Percentiles rank a stretch among this genome's conserved stretches.
These are phyloP conservation scores for Exephanes ischioxanthus DNA, from an alignment of 2,888 invertebrate genomes.

Conservation along the genomic window DNA sequence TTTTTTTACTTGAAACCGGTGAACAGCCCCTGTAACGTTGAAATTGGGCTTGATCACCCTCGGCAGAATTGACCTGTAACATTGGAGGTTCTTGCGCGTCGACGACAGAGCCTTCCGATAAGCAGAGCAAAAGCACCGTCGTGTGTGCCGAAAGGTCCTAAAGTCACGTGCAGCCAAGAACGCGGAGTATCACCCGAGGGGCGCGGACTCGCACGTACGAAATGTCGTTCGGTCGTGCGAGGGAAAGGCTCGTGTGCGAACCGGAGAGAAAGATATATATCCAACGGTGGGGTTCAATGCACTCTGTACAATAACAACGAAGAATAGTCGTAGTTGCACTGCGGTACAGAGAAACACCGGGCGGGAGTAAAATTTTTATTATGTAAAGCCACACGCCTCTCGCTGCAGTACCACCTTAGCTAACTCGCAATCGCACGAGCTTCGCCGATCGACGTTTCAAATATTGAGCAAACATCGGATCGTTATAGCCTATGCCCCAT, in stretches of 20 bases:
- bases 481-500: neutral
- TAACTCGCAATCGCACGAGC: neutral
- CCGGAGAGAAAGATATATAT: slow-evolving; percentile 47
- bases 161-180: slow-evolving; percentile 67
- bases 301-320: slow-evolving; percentile 80
- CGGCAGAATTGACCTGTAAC: neutral
- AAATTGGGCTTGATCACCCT: neutral
- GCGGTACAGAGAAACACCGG: slow-evolving; percentile 16
- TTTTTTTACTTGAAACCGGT: neutral
- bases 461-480: slow-evolving; percentile 24
- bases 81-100: neutral
- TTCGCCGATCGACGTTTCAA: neutral
- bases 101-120: neutral
- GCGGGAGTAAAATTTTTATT: slow-evolving; percentile 25
- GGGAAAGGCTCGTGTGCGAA: slow-evolving; percentile 73
- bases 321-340: slow-evolving; percentile 41
- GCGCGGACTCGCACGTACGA: slow-evolving; percentile 72
- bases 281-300: slow-evolving; percentile 76
- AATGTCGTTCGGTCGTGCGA: slow-evolving; percentile 73
- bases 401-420: neutral
- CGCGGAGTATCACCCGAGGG: slow-evolving; percentile 56
- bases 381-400: slow-evolving; percentile 4
- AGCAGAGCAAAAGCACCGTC: neutral
- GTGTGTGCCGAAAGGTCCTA: slow-evolving; percentile 11
- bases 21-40: too few relatives aligned